Evolutionary conservation across 2,113 vertebrate genomes (phyloP).

Genomic region (Chauna torquata): DNA sequence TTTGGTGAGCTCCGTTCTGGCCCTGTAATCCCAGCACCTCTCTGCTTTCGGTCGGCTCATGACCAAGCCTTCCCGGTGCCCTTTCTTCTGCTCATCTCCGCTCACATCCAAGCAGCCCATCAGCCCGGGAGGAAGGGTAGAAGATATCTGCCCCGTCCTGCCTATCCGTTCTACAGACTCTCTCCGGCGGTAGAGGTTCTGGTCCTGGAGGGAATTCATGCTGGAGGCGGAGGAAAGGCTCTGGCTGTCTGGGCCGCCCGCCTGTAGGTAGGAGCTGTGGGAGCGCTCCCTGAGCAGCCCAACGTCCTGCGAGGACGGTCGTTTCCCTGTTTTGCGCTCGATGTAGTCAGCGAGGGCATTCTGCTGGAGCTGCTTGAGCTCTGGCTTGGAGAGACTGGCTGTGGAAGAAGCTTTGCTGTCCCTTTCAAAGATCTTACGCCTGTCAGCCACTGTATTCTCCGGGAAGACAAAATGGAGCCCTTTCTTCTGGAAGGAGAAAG

Average conservation of each 20-base stretch:
- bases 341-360: slow-evolving; percentile 89
- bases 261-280: slow-evolving; percentile 78
- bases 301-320: slow-evolving; percentile 60
- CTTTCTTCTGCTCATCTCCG: slow-evolving; percentile 50
- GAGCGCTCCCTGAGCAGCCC: slow-evolving; percentile 70
- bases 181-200: slow-evolving; percentile 42
- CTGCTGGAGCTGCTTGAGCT: slow-evolving; percentile 91
- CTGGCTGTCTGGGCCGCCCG: slow-evolving; percentile 62
- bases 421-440: slow-evolving; percentile 88
- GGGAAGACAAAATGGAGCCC: slow-evolving; percentile 65
- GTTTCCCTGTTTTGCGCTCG: slow-evolving; percentile 84
- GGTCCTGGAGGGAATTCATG: slow-evolving; percentile 87
- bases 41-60: background rate
- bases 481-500: slow-evolving; percentile 65
- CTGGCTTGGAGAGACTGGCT: slow-evolving; percentile 75
- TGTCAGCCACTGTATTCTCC: slow-evolving; percentile 86
- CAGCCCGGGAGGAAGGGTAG: slow-evolving; percentile 64
- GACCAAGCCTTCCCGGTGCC: slow-evolving; percentile 36
- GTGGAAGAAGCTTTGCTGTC: slow-evolving; percentile 72
- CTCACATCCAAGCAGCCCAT: slow-evolving; percentile 55
- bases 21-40: slow-evolving; percentile 27
- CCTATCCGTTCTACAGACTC: slow-evolving; percentile 60
- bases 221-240: slow-evolving; percentile 84
- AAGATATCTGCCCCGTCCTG: slow-evolving; percentile 35
- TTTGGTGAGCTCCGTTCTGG: slow-evolving; percentile 54